Conservation (phyloP, 1,140 invertebrate species). For the Daktulosphaira vitifoliae region DNA sequence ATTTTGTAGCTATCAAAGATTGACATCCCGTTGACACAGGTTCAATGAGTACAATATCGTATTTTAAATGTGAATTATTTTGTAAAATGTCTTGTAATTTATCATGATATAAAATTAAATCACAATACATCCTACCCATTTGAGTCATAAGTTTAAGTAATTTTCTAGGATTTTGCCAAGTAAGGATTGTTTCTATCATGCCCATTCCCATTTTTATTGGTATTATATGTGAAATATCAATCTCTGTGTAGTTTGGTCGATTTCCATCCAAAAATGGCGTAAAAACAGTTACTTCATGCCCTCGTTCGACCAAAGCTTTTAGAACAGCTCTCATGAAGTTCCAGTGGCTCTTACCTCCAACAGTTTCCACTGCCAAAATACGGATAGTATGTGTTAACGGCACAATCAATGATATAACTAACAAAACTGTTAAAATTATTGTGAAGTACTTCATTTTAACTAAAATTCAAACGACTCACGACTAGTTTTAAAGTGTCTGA, state of each 20-base stretch:
- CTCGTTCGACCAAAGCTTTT: slow-evolving; percentile 37
- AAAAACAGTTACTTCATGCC: slow-evolving; percentile 40
- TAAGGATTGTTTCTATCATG: background rate
- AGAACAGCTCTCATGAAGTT: slow-evolving; percentile 41
- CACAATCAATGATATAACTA: too few species aligned
- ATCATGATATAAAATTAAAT: too few species aligned
- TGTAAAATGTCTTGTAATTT: too few species aligned
- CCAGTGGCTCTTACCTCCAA: slow-evolving; percentile 41
- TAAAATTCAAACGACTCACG: too few species aligned
- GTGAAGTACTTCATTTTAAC: too few species aligned
- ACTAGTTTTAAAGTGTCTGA: too few species aligned
- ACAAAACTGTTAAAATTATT: too few species aligned
- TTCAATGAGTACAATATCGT: background rate
- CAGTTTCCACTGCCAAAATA: slow-evolving; percentile 40
- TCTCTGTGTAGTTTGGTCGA: background rate
- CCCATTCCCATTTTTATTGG: background rate
- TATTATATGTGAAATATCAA: background rate
- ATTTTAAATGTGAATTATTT: background rate
- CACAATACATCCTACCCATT: too few species aligned
- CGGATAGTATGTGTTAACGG: too few species aligned
- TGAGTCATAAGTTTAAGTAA: too few species aligned
- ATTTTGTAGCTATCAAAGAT: background rate
- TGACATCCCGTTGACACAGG: background rate
- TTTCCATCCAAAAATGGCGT: slow-evolving; percentile 41
- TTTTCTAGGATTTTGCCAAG: too few species aligned